phyloP scores from a whole-genome alignment of 2,113 vertebrate genomes.

The Saccopteryx bilineata region DNA sequence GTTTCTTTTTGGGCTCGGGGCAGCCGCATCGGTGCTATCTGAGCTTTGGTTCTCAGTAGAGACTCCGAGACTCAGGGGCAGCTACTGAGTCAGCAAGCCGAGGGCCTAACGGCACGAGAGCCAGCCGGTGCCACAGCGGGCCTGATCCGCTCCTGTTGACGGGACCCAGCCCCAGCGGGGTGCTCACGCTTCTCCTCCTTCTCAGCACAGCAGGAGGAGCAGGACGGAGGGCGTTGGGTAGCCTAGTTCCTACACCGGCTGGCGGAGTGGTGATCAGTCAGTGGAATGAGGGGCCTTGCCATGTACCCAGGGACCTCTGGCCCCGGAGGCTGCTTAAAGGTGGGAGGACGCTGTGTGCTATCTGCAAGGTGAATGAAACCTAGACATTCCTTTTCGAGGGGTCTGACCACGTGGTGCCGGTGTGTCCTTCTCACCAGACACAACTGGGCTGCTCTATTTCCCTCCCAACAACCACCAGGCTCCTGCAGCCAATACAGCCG shows the following conservation, averaged over 20 bases:
- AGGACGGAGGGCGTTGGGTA: neutral
- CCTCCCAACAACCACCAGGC: neutral
- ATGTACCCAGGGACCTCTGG: neutral
- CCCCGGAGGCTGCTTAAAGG: neutral
- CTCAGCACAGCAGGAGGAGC: neutral
- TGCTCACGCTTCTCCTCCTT: constrained; percentile 69
- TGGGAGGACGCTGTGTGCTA: neutral
- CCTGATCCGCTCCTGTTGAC: neutral
- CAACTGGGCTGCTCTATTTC: neutral
- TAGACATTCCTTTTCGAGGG: neutral
- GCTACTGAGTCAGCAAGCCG: constrained; percentile 73
- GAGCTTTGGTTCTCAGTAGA: neutral
- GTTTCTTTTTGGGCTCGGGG: neutral
- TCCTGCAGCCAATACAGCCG: neutral
- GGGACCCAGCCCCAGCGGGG: neutral
- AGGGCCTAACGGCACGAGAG: constrained; percentile 56
- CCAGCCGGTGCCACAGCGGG: constrained; percentile 38
- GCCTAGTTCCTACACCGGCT: neutral
- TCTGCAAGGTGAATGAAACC: neutral
- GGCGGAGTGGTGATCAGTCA: no score
- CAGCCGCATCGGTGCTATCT: neutral
- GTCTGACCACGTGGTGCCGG: neutral
- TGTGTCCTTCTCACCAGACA: neutral
- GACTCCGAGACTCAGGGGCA: constrained; percentile 25
- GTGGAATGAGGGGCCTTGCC: neutral